Evolutionary conservation across 2,888 invertebrate species (phyloP).

Genomic region (Phaonia tiefii): DNA sequence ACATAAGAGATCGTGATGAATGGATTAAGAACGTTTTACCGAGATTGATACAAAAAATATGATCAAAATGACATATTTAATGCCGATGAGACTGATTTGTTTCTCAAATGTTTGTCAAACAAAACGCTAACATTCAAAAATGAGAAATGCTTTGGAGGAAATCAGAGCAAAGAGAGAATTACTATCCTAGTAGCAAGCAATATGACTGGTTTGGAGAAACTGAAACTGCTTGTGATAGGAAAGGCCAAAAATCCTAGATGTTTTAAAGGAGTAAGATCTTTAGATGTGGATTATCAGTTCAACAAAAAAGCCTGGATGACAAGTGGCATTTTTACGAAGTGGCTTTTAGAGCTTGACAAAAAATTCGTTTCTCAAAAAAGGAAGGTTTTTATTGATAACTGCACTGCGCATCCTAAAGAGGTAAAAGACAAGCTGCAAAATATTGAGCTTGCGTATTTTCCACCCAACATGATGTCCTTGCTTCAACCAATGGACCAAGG

Average conservation of each 20-base stretch:
- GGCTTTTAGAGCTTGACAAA: constrained; percentile 56
- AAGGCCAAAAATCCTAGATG: background rate
- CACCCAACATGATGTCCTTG: too few relatives aligned
- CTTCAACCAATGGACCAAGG: too few relatives aligned
- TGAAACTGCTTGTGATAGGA: background rate
- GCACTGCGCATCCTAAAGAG: too few relatives aligned
- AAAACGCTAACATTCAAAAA: constrained; percentile 41
- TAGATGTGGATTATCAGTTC: constrained; percentile 46
- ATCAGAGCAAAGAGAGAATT: constrained; percentile 47
- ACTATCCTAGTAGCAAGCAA: constrained; percentile 48
- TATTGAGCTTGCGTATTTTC: too few relatives aligned
- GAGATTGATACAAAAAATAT: too few relatives aligned
- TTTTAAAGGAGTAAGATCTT: constrained; percentile 25
- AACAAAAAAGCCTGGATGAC: constrained; percentile 65
- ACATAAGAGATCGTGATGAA: too few relatives aligned
- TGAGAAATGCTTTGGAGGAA: constrained; percentile 45
- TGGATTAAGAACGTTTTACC: too few relatives aligned
- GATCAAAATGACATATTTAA: constrained; percentile 52
- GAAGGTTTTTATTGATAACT: too few relatives aligned
- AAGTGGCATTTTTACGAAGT: constrained; percentile 53
- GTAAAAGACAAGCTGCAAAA: too few relatives aligned
- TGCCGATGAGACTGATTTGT: constrained; percentile 48
- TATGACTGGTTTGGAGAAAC: constrained; percentile 52
- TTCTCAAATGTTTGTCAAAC: constrained; percentile 42
- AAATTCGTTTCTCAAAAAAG: constrained; percentile 54